phyloP scores from a whole-genome alignment of 2,797 vertebrate species.

The Anableps anableps region DNA sequence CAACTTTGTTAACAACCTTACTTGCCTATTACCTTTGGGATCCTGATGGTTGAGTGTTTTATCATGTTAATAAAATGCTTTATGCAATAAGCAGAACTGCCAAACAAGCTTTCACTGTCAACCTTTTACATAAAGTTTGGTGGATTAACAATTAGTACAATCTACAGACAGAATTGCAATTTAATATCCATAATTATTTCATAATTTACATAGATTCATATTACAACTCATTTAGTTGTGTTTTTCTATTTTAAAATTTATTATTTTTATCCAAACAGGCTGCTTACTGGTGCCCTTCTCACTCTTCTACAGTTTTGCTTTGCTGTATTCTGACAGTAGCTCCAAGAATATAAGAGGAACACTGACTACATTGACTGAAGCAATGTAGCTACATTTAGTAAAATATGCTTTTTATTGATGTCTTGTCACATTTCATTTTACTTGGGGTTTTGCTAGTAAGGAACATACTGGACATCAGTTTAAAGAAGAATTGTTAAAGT shows the following conservation, averaged over 20 bases:
- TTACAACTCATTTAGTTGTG: background rate
- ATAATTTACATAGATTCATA: background rate
- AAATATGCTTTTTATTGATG: no score
- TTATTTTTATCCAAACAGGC: no score
- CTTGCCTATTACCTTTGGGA: no score
- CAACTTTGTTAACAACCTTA: no score
- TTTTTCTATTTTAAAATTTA: no score
- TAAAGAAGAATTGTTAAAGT: no score
- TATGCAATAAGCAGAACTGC: no score
- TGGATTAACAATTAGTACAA: background rate
- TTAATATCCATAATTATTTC: background rate
- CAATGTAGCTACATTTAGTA: background rate
- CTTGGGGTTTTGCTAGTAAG: background rate
- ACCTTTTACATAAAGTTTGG: background rate
- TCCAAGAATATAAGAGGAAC: background rate
- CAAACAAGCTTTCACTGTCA: constrained; percentile 3
- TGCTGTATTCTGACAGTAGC: background rate
- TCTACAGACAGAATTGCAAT: background rate
- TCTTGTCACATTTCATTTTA: background rate
- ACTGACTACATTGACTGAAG: background rate
- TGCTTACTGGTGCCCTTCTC: background rate
- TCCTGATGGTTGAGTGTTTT: no score
- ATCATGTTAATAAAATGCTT: no score
- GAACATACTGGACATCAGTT: background rate
- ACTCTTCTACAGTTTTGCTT: background rate